These are phyloP conservation scores for Poeciliopsis paucimaculata DNA, from an alignment of 2,797 vertebrate species.

Conservation along the genomic window DNA sequence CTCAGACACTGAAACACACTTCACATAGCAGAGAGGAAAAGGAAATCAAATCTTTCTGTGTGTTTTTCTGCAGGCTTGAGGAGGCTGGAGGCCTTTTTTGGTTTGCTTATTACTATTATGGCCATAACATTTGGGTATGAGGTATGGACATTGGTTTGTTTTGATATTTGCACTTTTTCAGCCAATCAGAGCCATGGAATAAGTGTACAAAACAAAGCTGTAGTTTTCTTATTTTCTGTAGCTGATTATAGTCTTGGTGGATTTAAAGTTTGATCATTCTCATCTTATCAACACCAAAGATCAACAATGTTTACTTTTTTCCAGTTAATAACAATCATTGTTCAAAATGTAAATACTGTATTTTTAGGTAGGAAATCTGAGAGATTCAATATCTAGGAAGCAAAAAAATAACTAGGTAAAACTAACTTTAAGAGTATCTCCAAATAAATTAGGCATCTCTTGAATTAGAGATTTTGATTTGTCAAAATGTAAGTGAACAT, in stretches of 20 bases:
- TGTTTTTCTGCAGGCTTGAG: constrained; percentile 83
- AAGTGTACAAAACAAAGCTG: not conserved
- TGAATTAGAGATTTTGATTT: no score
- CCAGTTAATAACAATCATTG: no score
- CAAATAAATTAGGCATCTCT: no score
- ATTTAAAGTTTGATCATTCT: not conserved
- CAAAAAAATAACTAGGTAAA: no score
- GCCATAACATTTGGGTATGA: constrained; percentile 94
- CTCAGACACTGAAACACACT: not conserved
- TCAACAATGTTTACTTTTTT: no score
- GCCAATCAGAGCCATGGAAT: not conserved
- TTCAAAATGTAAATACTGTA: no score
- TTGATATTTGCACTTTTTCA: not conserved
- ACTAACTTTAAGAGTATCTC: no score
- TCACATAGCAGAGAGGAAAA: not conserved
- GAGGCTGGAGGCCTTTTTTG: constrained; percentile 95
- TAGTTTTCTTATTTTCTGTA: not conserved
- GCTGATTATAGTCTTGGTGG: not conserved
- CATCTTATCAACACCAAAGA: no score
- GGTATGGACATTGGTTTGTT: constrained; percentile 70
- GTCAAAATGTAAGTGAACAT: no score
- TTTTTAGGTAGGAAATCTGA: no score
- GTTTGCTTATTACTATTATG: constrained; percentile 95
- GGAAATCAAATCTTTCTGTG: not conserved
- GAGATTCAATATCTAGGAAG: no score